Base-by-base conservation (phyloP, 1,140 invertebrate species). In the Drosophila sucinea region DNA sequence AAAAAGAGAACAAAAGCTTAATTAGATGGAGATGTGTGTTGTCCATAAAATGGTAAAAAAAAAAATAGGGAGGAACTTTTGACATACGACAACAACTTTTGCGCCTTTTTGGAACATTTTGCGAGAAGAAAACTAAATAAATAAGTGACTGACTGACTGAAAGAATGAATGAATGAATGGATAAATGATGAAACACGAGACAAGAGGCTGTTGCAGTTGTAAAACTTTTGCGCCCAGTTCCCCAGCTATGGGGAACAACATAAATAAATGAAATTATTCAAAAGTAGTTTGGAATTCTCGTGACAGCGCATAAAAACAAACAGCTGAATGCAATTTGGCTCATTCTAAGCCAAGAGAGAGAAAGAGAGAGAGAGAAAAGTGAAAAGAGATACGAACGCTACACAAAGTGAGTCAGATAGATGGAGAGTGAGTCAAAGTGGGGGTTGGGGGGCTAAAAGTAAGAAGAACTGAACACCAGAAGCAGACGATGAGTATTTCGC, bases 191-290 rank as follows among this genome's bases (percentile, higher is more conserved):
- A 64, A 40, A 25, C 56, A 56, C 33, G 71, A 56, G 57, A 51
- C 60, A 60, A 58, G 66, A 62, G 60, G 54, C 60, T 44, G 70
- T 60, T 41, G 44, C 44, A 56, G 35, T 54, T 62, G 71, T 44
- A 56, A 73, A 86, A 86, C 63, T 82, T 86, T 79, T 79, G 57
- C 65, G 68, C 44, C 57, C 33, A 41, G 68, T 76, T 69, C 66
- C 44, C 57, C 33, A 41, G 68, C 80, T 69, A 77, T 68, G 65
- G 79, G 61, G 63, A 75, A 86, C 80, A 86, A 87, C 85, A 86
- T 83, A 85, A 85, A 87, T 86, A 79, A 87, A 86, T 83, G 81
- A 87, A 79, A 83, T 86, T 83, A 87, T 86, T 87, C 79, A 86
- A 87, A 87, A 83, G 79, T 70, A 79, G 79, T 83, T 87, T 67